Evolutionary conservation across 1,140 invertebrate species (phyloP).

Genomic region (Drosophila repletoides): DNA sequence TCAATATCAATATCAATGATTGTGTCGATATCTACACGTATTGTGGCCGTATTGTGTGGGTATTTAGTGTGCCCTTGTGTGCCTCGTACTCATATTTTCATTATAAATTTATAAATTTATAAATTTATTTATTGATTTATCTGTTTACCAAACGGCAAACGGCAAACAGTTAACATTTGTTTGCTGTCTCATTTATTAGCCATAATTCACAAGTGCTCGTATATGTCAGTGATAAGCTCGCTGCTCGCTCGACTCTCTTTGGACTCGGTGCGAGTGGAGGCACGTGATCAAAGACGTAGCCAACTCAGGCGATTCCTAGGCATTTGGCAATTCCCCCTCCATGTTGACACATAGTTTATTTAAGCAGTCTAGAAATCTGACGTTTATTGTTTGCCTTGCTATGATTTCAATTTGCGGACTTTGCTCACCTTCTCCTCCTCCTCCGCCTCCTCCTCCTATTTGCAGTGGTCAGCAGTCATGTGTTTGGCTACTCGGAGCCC

Average conservation of each 20-base stretch:
- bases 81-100: slow-evolving; percentile 34
- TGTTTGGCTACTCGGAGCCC: slow-evolving; percentile 85
- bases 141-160: slow-evolving; percentile 46
- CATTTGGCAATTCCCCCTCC: background rate
- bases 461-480: slow-evolving; percentile 57
- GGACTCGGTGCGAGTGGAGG: background rate
- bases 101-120: slow-evolving; percentile 33
- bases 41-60: too few species aligned
- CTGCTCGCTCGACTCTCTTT: background rate
- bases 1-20: slow-evolving; percentile 59
- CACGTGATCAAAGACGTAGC: slow-evolving; percentile 10
- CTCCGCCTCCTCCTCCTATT: background rate
- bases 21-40: slow-evolving; percentile 49
- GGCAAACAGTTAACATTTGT: slow-evolving; percentile 49
- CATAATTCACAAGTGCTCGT: slow-evolving; percentile 70
- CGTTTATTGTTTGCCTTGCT: background rate
- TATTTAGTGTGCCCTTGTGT: slow-evolving; percentile 57
- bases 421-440: background rate
- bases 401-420: slow-evolving; percentile 17
- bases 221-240: slow-evolving; percentile 63
- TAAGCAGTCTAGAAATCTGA: background rate
- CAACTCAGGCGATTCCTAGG: slow-evolving; percentile 8
- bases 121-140: slow-evolving; percentile 59
- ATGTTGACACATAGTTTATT: background rate
- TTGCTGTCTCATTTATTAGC: slow-evolving; percentile 57